Conservation (phyloP, 1,140 invertebrate species). For the Ectropis grisescens region DNA sequence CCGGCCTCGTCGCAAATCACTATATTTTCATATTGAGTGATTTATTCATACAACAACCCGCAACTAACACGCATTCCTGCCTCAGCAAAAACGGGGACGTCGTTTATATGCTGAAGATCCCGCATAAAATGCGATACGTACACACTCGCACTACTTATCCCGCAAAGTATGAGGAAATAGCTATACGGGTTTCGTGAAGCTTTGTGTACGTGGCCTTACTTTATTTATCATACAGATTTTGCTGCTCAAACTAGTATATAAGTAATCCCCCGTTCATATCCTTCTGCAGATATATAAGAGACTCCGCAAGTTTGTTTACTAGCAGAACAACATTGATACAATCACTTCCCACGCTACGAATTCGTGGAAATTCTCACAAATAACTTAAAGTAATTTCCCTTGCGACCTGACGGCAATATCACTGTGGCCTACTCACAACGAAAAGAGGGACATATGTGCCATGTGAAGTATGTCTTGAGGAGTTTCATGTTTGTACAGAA, state of each 20-base stretch:
- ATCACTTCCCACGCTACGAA: no score
- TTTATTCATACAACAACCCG: slow-evolving; percentile 11
- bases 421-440: background rate
- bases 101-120: no score
- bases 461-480: slow-evolving; percentile 5
- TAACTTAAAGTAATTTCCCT: slow-evolving; percentile 10
- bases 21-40: slow-evolving; percentile 21
- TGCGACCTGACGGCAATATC: slow-evolving; percentile 3
- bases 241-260: no score
- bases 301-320: no score
- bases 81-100: no score
- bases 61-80: background rate
- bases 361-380: slow-evolving; percentile 2
- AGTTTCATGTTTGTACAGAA: slow-evolving; percentile 8
- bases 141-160: background rate
- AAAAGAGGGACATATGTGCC: slow-evolving; percentile 1
- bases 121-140: background rate
- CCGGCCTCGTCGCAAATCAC: slow-evolving; percentile 16
- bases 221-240: no score
- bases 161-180: background rate
- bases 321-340: no score
- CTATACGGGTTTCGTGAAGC: background rate
- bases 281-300: no score
- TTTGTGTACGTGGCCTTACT: background rate
- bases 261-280: no score